Conservation (phyloP, 2,888 invertebrate species). For the Scaptomyza caliginosa region DNA sequence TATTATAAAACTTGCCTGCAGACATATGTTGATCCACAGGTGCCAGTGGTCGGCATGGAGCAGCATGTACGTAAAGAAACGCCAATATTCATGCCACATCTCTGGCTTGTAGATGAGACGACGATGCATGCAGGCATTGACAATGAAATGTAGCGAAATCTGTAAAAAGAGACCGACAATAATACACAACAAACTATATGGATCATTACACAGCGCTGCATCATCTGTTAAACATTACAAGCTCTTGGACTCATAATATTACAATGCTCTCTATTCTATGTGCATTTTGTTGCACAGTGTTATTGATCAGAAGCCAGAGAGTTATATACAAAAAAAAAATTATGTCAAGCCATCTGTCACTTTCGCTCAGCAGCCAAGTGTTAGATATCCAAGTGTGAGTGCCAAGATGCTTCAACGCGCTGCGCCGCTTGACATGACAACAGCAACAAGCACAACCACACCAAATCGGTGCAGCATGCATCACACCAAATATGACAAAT, state of each 20-base stretch:
- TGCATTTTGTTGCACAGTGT: slow-evolving; percentile 53
- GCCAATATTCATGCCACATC: slow-evolving; percentile 85
- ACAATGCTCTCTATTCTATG: slow-evolving; percentile 25
- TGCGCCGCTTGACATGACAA: slow-evolving; percentile 43
- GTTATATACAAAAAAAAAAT: slow-evolving; percentile 6
- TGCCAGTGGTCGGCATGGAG: slow-evolving; percentile 91
- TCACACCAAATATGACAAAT: slow-evolving; percentile 78
- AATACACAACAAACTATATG: slow-evolving; percentile 27
- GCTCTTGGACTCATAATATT: no score
- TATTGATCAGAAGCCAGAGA: slow-evolving; percentile 18
- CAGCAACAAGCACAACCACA: slow-evolving; percentile 27
- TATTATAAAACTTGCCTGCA: slow-evolving; percentile 85
- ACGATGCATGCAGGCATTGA: slow-evolving; percentile 64
- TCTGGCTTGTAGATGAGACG: slow-evolving; percentile 71
- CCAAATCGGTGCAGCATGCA: slow-evolving; percentile 68
- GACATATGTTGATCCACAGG: slow-evolving; percentile 90
- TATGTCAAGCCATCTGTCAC: slow-evolving; percentile 61
- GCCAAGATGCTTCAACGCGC: slow-evolving; percentile 54
- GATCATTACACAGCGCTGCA: slow-evolving; percentile 29
- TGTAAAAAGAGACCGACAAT: slow-evolving; percentile 31
- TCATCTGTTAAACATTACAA: no score
- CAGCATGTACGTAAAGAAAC: slow-evolving; percentile 91
- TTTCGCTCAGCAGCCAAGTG: slow-evolving; percentile 68
- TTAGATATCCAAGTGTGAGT: slow-evolving; percentile 53
- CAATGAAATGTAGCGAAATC: slow-evolving; percentile 69